Base-by-base conservation (phyloP, 2,797 vertebrate species). In the Gymnocypris eckloni region DNA sequence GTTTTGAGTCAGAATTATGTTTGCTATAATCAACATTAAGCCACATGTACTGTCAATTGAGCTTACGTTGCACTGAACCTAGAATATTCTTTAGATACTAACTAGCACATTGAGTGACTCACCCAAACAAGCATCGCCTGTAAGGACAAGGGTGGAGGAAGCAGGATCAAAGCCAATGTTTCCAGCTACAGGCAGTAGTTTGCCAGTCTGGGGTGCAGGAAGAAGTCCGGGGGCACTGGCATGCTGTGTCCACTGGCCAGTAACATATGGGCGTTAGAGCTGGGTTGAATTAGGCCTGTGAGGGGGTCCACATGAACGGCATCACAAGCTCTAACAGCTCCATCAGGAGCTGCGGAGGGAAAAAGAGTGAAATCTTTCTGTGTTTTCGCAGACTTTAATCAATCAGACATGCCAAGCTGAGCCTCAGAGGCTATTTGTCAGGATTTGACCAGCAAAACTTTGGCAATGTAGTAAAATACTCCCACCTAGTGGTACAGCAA, bases 181-280 rank as follows among this genome's bases (percentile, higher is more conserved):
- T 16, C 97, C 97, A 25, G 93, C 91, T 54, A 97, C 66, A 0
- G 95, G 96, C 83, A 98, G 92, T n/a, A 97, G 90, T 45, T 92
- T 93, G 41, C 96, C 95, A 0, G 97, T 98, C 76, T 96, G 93
- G 96, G 96, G 86, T 98, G 96, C 59, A 99, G 80, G 69, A 97
- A 96, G 90, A 94, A 95, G 82, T 96, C 93, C 0, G 89, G 76
- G 0, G 96, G 96, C 52, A 97, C 94, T 0, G 94, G 86, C 88
- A 93, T 94, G 75, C 91, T 89, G 89, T 96, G 95, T 52, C 95
- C 94, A 4, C 91, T 95, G 87, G 91, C 91, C 66, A 96, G 89
- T 82, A 97, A 91, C 95, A 96, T 95, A 16, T 93, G 90, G 37
- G 92, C 91, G 12, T 92, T 94, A 11, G 93, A 85, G 5, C 88